phyloP scores from a whole-genome alignment of 1,140 invertebrate species.

The Drosophila nebulosa region DNA sequence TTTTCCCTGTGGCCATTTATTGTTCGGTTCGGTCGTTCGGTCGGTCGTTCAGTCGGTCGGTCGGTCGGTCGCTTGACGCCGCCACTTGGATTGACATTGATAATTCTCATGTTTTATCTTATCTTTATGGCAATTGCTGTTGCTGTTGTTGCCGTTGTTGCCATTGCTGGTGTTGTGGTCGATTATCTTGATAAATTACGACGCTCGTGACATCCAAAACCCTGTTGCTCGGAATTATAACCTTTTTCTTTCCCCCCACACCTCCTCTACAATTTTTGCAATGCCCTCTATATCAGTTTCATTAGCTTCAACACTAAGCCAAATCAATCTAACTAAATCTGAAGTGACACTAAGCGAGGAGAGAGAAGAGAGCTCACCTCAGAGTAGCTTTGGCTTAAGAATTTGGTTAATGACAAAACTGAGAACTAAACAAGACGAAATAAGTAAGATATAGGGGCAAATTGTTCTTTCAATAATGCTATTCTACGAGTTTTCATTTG shows the following conservation, averaged over 20 bases:
- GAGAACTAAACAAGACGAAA: slow-evolving; percentile 30
- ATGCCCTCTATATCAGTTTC: background rate
- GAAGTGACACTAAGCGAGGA: background rate
- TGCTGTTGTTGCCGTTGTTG: slow-evolving; percentile 42
- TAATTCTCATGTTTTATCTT: slow-evolving; percentile 67
- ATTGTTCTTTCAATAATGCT: too few species aligned
- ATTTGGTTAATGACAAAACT: slow-evolving; percentile 34
- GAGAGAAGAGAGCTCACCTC: background rate
- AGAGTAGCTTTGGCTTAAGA: too few species aligned
- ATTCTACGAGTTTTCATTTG: too few species aligned
- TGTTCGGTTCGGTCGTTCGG: background rate
- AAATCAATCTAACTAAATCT: background rate
- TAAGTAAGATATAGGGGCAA: too few species aligned
- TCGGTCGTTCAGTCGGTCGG: background rate
- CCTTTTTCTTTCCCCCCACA: slow-evolving; percentile 1
- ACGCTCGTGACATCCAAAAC: slow-evolving; percentile 59
- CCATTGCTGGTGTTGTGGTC: slow-evolving; percentile 39
- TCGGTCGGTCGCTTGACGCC: background rate
- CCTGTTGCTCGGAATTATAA: slow-evolving; percentile 20
- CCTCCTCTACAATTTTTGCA: background rate
- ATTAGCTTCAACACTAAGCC: background rate
- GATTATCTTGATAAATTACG: slow-evolving; percentile 77
- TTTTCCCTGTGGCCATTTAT: slow-evolving; percentile 1
- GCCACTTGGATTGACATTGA: slow-evolving; percentile 38
- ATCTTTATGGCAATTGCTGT: slow-evolving; percentile 54